Evolutionary conservation across 2,888 invertebrate species (phyloP).

Genomic region (Pachliopta kotzebuea): DNA sequence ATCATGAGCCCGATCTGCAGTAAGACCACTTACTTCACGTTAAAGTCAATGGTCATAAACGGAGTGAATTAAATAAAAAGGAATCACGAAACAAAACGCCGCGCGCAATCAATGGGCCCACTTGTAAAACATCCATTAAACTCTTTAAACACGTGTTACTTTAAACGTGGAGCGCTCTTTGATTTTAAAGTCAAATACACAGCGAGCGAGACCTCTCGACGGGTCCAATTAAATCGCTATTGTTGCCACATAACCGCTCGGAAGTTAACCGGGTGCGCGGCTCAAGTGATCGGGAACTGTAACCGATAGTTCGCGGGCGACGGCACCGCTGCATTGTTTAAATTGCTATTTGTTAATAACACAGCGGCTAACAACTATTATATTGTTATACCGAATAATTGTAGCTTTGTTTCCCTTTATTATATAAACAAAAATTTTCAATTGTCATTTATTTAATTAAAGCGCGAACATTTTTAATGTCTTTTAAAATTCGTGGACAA

Average conservation of each 20-base stretch:
- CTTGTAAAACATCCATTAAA: conserved; percentile 27
- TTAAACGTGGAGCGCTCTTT: conserved; percentile 40
- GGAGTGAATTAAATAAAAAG: neutral
- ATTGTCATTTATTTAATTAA: too few relatives aligned
- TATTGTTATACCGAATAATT: neutral
- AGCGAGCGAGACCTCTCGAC: conserved; percentile 40
- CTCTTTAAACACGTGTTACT: conserved; percentile 43
- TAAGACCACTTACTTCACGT: neutral
- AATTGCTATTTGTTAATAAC: conserved; percentile 21
- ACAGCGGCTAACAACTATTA: neutral
- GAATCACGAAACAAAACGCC: conserved; percentile 3
- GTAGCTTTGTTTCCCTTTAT: too few relatives aligned
- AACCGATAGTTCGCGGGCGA: conserved; percentile 21
- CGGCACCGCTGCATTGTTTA: conserved; percentile 13
- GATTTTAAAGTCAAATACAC: conserved; percentile 50
- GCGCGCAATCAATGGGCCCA: conserved; percentile 18
- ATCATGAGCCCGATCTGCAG: too few relatives aligned
- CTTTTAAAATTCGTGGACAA: too few relatives aligned
- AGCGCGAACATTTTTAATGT: too few relatives aligned
- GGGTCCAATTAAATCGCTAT: conserved; percentile 45
- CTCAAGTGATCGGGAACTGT: conserved; percentile 19
- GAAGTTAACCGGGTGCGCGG: conserved; percentile 31
- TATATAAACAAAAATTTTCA: too few relatives aligned
- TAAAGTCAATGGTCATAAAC: neutral
- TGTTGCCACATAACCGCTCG: conserved; percentile 38